These are phyloP conservation scores for Ceratina calcarata DNA, from an alignment of 1,140 invertebrate species.

Conservation along the genomic window DNA sequence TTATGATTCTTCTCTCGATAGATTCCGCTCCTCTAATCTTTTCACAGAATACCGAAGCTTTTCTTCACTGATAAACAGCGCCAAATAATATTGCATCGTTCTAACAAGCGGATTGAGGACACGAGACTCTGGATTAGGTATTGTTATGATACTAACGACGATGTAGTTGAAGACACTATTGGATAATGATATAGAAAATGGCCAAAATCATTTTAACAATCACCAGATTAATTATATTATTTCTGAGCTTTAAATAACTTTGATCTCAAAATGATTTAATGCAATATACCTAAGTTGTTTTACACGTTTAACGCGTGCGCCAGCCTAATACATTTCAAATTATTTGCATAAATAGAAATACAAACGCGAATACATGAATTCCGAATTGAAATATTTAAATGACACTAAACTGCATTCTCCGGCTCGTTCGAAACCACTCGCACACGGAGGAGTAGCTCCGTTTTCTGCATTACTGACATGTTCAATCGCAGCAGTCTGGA, in stretches of 20 bases:
- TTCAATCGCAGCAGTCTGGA: conserved; percentile 59
- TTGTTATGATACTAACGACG: neutral
- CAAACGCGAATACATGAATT: neutral
- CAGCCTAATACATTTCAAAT: no score
- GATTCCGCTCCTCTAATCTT: conserved; percentile 10
- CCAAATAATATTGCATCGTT: neutral
- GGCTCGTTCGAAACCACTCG: neutral
- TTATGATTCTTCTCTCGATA: conserved; percentile 9
- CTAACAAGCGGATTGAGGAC: neutral
- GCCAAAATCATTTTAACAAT: no score
- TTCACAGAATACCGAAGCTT: conserved; percentile 6
- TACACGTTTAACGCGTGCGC: no score
- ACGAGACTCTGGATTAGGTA: neutral
- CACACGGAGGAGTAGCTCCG: neutral
- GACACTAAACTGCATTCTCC: neutral
- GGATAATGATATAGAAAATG: no score
- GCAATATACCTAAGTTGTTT: no score
- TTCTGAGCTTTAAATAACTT: no score
- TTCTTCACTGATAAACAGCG: neutral
- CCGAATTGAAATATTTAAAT: neutral
- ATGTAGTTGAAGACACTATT: no score
- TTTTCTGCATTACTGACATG: conserved; percentile 34
- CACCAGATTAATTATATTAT: no score
- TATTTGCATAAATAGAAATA: no score
- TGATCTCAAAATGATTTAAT: no score